A percentile compares a stretch with the other conserved stretches of the same genome.
phyloP scores from a whole-genome alignment of 2,797 vertebrate species.

The Lophius americanus region DNA sequence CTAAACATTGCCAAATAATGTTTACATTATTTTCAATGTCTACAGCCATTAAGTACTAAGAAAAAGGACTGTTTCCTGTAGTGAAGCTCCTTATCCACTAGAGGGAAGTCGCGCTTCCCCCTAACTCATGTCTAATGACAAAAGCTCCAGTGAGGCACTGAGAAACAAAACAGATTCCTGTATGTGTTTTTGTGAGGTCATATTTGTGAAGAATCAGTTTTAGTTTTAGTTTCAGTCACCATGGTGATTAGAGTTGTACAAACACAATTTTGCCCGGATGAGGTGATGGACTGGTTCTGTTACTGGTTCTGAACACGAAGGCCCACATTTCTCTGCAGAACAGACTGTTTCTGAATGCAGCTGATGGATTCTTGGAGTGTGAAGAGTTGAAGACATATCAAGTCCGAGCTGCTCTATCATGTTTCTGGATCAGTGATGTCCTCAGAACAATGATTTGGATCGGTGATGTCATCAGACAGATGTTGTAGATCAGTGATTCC shows the following conservation, averaged over 20 bases:
- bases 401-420: conserved; percentile 23
- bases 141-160: background rate
- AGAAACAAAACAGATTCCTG: conserved; percentile 14
- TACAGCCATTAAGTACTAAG: too few relatives aligned
- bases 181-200: conserved; percentile 7
- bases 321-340: conserved; percentile 50
- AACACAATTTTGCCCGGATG: conserved; percentile 43
- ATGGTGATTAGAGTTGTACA: conserved; percentile 44
- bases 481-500: too few relatives aligned
- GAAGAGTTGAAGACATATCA: conserved; percentile 35
- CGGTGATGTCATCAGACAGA: conserved; percentile 42
- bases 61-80: background rate
- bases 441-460: conserved; percentile 26
- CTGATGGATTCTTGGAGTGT: conserved; percentile 10
- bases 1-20: too few relatives aligned
- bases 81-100: conserved; percentile 27
- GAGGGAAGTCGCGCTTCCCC: conserved; percentile 41
- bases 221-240: conserved; percentile 49
- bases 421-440: conserved; percentile 49
- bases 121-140: background rate
- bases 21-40: too few relatives aligned
- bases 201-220: conserved; percentile 39
- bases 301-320: conserved; percentile 29
- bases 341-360: conserved; percentile 21
- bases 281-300: conserved; percentile 55